A percentile compares a stretch with the other conserved stretches of the same genome.
phyloP scores from a whole-genome alignment of 2,113 vertebrate species.

The Pteronura brasiliensis region DNA sequence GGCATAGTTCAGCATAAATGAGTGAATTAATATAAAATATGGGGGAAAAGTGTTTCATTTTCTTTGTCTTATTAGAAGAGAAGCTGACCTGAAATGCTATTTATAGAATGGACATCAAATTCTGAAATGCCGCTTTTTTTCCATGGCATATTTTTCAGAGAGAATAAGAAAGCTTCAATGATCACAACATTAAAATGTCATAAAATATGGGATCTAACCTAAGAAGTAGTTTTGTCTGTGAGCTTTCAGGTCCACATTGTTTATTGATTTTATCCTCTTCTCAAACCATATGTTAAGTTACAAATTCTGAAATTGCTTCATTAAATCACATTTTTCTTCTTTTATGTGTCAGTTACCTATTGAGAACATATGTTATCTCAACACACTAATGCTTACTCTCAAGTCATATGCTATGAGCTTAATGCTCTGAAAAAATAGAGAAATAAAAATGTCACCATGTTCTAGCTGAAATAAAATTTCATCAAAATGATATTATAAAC shows the following conservation, averaged over 20 bases:
- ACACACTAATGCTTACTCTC: conserved; percentile 72
- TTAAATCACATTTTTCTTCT: conserved; percentile 83
- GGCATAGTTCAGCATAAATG: background rate
- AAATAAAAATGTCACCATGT: conserved; percentile 74
- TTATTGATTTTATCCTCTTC: conserved; percentile 81
- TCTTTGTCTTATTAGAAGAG: conserved; percentile 33
- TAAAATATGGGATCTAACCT: conserved; percentile 70
- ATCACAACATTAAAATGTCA: conserved; percentile 65
- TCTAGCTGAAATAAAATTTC: conserved; percentile 71
- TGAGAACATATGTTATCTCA: conserved; percentile 82
- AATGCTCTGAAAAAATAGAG: conserved; percentile 66
- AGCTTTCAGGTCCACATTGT: conserved; percentile 71
- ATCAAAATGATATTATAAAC: conserved; percentile 76
- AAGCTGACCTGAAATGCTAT: conserved; percentile 3
- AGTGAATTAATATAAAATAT: conserved; percentile 44
- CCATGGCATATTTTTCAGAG: background rate
- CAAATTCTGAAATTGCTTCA: conserved; percentile 80
- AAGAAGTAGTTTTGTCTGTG: conserved; percentile 68
- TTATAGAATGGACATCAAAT: conserved; percentile 45
- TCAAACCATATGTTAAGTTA: conserved; percentile 78
- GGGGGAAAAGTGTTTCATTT: conserved; percentile 56
- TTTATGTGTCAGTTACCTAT: conserved; percentile 83
- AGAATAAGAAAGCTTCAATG: conserved; percentile 35
- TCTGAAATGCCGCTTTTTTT: background rate
- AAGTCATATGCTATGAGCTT: conserved; percentile 53